Conservation (phyloP, 2,888 invertebrate species). For the Ophion ventricosus region DNA sequence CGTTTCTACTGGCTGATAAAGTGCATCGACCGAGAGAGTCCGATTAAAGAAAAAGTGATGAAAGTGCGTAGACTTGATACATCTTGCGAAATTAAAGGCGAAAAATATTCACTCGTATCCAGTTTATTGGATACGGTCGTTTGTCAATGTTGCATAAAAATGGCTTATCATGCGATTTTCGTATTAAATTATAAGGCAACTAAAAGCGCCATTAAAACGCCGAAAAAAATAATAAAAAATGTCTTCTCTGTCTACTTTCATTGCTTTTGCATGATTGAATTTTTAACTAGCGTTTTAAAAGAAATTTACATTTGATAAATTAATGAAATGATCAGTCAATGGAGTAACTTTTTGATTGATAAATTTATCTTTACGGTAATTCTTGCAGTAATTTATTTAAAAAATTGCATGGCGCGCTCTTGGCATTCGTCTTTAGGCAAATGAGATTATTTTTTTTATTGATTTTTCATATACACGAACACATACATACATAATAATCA, state of each 20-base stretch:
- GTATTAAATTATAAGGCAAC: not conserved
- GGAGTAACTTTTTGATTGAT: too few species aligned
- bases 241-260: too few species aligned
- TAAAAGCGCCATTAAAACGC: too few species aligned
- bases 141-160: not conserved
- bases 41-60: conserved; percentile 3
- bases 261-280: too few species aligned
- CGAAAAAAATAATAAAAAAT: too few species aligned
- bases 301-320: too few species aligned
- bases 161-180: not conserved
- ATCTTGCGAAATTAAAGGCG: not conserved
- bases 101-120: not conserved
- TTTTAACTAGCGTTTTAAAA: too few species aligned
- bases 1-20: conserved; percentile 23
- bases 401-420: too few species aligned
- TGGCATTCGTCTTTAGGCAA: too few species aligned
- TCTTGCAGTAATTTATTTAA: too few species aligned
- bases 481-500: not conserved
- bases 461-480: not conserved
- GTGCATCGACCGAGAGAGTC: conserved; percentile 6
- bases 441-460: not conserved
- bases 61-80: not conserved
- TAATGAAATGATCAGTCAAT: too few species aligned
- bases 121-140: not conserved
- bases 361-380: too few species aligned